These are phyloP conservation scores for Pterophyllum scalare DNA, from an alignment of 2,113 vertebrate genomes.

Conservation along the genomic window DNA sequence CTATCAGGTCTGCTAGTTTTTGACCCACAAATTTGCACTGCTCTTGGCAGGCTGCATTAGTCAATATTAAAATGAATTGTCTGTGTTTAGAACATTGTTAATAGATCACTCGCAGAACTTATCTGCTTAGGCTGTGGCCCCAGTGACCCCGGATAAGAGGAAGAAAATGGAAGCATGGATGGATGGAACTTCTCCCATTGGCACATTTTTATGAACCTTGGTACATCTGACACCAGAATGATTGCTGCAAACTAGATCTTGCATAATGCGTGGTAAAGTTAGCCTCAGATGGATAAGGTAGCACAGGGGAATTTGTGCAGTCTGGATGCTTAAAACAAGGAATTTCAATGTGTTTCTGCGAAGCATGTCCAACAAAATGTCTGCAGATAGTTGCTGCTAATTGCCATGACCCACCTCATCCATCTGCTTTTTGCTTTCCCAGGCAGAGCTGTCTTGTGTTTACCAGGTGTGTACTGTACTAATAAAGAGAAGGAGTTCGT, in stretches of 20 bases:
- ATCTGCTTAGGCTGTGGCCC: too few relatives aligned
- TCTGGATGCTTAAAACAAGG: background rate
- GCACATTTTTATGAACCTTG: background rate
- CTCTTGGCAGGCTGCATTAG: background rate
- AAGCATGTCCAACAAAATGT: background rate
- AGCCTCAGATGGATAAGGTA: background rate
- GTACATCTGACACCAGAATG: background rate
- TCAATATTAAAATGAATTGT: background rate
- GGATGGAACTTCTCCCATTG: background rate
- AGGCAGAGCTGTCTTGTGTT: slow-evolving; percentile 16
- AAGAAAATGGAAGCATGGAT: too few relatives aligned
- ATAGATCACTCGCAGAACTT: background rate
- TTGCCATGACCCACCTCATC: background rate
- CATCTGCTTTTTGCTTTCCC: background rate
- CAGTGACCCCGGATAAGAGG: too few relatives aligned
- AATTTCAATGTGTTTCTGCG: background rate
- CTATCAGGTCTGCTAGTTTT: background rate
- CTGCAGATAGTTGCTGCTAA: slow-evolving; percentile 18
- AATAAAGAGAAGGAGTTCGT: slow-evolving; percentile 46
- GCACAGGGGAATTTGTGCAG: background rate
- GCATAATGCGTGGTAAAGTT: background rate
- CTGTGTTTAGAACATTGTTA: background rate
- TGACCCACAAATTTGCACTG: background rate
- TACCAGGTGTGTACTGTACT: slow-evolving; percentile 43
- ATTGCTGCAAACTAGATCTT: background rate